Evolutionary conservation across 2,113 vertebrate species (phyloP).

Genomic region (Oreotragus oreotragus): DNA sequence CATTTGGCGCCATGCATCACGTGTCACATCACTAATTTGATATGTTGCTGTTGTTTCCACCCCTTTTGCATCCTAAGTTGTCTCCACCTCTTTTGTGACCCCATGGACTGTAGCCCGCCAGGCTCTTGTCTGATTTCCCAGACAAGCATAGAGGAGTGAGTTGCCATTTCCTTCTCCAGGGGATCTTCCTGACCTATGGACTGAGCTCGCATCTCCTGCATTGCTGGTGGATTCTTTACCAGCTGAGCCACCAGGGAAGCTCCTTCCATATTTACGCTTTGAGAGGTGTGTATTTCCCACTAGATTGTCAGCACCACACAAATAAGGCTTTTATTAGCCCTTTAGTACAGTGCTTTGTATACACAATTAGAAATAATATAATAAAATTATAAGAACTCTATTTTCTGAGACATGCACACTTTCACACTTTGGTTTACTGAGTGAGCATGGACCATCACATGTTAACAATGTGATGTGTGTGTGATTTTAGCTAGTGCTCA

Average conservation of each 20-base stretch:
- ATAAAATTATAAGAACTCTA: neutral
- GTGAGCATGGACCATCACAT: neutral
- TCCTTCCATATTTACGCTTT: neutral
- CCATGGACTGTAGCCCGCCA: neutral
- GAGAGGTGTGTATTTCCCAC: neutral
- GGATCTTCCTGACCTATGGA: neutral
- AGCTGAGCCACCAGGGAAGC: neutral
- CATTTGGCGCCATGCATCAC: neutral
- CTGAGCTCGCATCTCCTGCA: neutral
- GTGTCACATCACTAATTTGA: neutral
- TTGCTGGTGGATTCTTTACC: neutral
- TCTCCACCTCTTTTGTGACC: neutral
- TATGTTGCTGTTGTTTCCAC: neutral
- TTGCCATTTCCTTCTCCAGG: neutral
- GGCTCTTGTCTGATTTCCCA: neutral
- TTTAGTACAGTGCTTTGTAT: neutral
- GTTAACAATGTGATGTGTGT: neutral
- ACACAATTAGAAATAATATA: neutral
- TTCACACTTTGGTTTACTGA: neutral
- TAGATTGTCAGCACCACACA: neutral
- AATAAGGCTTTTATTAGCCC: neutral
- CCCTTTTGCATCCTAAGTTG: neutral
- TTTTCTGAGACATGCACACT: neutral
- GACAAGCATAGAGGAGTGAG: neutral
- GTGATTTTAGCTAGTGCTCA: neutral